A percentile compares a stretch with the other conserved stretches of the same genome.
These are phyloP conservation scores for Mesodorylaimus sp. DNA, from an alignment of 2,888 invertebrate species.

Conservation along the genomic window DNA sequence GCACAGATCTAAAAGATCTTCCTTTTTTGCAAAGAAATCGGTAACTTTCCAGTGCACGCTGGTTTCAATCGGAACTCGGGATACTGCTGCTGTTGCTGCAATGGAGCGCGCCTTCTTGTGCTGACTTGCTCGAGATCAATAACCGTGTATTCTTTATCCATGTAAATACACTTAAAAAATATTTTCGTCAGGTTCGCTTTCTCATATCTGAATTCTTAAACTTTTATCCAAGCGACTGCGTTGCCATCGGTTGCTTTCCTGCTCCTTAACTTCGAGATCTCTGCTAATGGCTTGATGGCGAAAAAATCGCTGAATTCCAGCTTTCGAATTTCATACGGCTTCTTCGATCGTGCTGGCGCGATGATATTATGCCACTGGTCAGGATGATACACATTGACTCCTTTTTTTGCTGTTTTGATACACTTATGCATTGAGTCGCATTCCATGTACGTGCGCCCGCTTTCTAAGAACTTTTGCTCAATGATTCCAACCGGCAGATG, in stretches of 20 bases:
- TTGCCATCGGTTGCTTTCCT: neutral
- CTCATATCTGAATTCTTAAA: too few relatives aligned
- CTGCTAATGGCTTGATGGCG: neutral
- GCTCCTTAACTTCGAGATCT: neutral
- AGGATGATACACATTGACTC: neutral
- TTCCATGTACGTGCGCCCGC: constrained; percentile 2
- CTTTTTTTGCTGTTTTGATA: neutral
- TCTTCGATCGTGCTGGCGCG: neutral
- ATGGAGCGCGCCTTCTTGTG: neutral
- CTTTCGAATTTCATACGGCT: neutral
- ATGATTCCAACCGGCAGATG: neutral
- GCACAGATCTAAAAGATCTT: neutral
- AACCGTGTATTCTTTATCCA: neutral
- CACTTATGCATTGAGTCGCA: neutral
- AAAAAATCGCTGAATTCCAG: neutral
- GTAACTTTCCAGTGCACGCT: neutral
- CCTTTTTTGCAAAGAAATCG: neutral
- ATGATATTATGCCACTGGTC: neutral
- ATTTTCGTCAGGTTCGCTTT: neutral
- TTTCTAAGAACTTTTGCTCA: neutral
- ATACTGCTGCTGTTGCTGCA: neutral
- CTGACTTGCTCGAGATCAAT: neutral
- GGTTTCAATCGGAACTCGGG: neutral
- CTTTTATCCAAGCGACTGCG: neutral
- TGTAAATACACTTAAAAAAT: neutral